Evolutionary conservation across 2,797 vertebrate genomes (phyloP), one percentile per base, ranked within the genome.

Genomic region (Anabacerthia variegaticeps): DNA sequence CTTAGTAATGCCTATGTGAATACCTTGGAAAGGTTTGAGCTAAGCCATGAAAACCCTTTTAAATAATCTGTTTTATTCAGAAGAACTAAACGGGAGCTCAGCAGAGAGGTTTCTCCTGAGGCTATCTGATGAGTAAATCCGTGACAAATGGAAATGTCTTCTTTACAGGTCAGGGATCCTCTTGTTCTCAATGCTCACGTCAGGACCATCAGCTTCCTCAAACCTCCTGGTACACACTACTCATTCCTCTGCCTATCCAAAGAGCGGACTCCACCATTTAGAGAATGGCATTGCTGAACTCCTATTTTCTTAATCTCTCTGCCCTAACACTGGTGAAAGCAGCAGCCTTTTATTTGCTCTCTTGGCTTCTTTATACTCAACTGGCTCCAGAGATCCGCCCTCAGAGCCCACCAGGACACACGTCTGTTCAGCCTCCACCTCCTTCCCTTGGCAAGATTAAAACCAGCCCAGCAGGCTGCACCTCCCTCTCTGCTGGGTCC

Each of bases 371-470:
- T 93, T 89, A 82, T 93, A 96, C 71, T 78, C 91, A 75, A 30
- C 90, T 71, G 82, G 58, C 55, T 96, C 55, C 88, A 44, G 76
- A 95, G 95, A 69, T 85, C 97, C 95, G 69, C 97, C 97, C 93
- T 95, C 94, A 79, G 81, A 94, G 84, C 72, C 88, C 58, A 21
- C 75, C 68, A 88, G 91, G 89, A 61, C 86, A 94, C 86, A 71
- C 37, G 34, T 56, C 68, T 21, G 49, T 89, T 66, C 91, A 95
- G 94, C 87, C 94, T 89, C 94, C 97, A 97, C 95, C 97, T 97
- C 97, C 92, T 95, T 93, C 49, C 76, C 86, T 85, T 65, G 19
- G 6, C 63, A 75, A 74, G 88, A 85, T 96, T 98, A 96, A 98
- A 97, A 81, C 65, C 51, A 75, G 76, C 52, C 56, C 63, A 44